Evolutionary conservation across 1,140 invertebrate species (phyloP), one percentile per base, ranked within the genome.

Genomic region (Philopotamus ludificatus): DNA sequence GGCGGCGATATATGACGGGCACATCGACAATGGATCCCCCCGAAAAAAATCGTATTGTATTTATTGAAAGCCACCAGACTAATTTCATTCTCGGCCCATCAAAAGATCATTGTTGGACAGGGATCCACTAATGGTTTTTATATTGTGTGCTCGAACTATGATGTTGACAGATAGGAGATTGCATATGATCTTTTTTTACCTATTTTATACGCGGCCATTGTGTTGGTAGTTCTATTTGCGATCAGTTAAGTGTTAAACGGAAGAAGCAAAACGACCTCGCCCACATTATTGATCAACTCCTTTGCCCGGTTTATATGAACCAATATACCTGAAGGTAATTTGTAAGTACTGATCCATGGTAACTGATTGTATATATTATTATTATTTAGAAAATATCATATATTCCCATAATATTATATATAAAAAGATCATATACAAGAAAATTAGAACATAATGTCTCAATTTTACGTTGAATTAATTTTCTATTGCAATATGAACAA

Each of bases 51-150:
- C 34, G 44, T 21, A 60, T 47, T 60, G 57, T 60, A n/a, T 25
- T 9, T 22, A 60, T 60, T 60, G 44, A 47, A 60, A 28, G 23
- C 10, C 44, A 15, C 23, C 25, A 47, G 57, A 60, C 57, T 60
- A 60, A 60, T 47, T 60, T 60, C 15, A 49, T 44, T 60, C 42
- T 47, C 55, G 34, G 41, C 22, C n/a, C 55, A 59, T 59, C 42
- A 45, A 45, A 47, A 59, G 42, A 45, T 59, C 55, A 45, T 59
- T 59, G 26, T 54, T 34, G 53, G 55, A 2, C 18, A 3, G 21
- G 18, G 28, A 44, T 47, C 34, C 42, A 18, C 57, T 60, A 57
- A 45, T 60, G 55, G 20, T 60, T 47, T 47, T 47, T 25, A 16
- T 47, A 57, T 57, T 42, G n/a, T 41, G 16, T 18, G 53, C 4